Base-by-base conservation (phyloP, 2,888 invertebrate species). In the Apomyelois bistriatella region DNA sequence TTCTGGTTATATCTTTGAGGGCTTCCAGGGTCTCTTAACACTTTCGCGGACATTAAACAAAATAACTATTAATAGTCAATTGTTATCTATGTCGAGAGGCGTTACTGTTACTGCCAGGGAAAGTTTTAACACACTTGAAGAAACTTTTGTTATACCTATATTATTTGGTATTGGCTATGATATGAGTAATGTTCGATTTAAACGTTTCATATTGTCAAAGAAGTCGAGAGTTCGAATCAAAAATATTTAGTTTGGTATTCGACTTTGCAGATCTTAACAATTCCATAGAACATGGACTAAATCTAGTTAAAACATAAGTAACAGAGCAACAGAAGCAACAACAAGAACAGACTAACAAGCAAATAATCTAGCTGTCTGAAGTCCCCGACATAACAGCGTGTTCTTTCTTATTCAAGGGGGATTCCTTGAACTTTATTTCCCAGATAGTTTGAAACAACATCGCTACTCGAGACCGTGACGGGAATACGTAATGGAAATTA, bases 341-440 rank as follows among this genome's bases (percentile, higher is more conserved):
- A 30, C 13, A 43, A 30, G 13, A 7, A 28, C 7, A 32, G 10
- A 13, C 32, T 46, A 46, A 46, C 32, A 46, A 46, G 32, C 13
- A 32, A 46, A 46, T 46, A 46, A 46, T 46, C 32, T 15, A 30
- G 43, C 43, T 13, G 28, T 8, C 32, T 46, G 40, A 30, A 38
- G 38, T 28, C 9, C 15, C n/a, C 30, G 40, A 16, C 15, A 47
- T 13, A 38, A 28, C 40, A n/a, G 12, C 37, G 10, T 13, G 15
- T 49, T 49, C 40, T 49, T 49, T 49, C 40, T 49, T 49, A 49
- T 49, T 49, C 49, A 49, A 49, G 38, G 40, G 49, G 13, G 16
- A 47, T 37, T 16, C 10, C 40, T 28, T 3, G 15, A 12, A 40
- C 15, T 40, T 40, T 40, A 40, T 49, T 48, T 40, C 40, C 30